Conservation (phyloP, 1,140 invertebrate genomes). For the silkworm (Bombyx mori) region ASM3026992v2 NC_085130.1:13431501-13432000, state of each 20-base stretch:
- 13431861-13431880: not conserved
- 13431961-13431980: not conserved
- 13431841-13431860: slow-evolving; percentile 5
- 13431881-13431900: not conserved
- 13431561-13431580: slow-evolving; percentile 19
- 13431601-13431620: slow-evolving; percentile 1
- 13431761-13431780: slow-evolving; percentile 23
- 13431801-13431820: slow-evolving; percentile 20
- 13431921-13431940: not conserved
- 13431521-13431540: slow-evolving; percentile 26
- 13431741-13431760: slow-evolving; percentile 20
- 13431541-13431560: slow-evolving; percentile 23
- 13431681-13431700: slow-evolving; percentile 17
- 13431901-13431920: slow-evolving; percentile 3
- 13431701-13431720: slow-evolving; percentile 26
- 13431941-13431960: not conserved
- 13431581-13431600: slow-evolving; percentile 19
- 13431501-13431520: slow-evolving; percentile 16
- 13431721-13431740: slow-evolving; percentile 24
- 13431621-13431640: slow-evolving; percentile 25
- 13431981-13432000: not conserved
- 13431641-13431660: slow-evolving; percentile 16
- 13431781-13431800: slow-evolving; percentile 11
- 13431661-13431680: slow-evolving; percentile 15
- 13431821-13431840: slow-evolving; percentile 22